A percentile compares a stretch with the other conserved stretches of the same genome.
phyloP scores from a whole-genome alignment of 2,888 invertebrate genomes.

The Cerastis rubricosa region DNA sequence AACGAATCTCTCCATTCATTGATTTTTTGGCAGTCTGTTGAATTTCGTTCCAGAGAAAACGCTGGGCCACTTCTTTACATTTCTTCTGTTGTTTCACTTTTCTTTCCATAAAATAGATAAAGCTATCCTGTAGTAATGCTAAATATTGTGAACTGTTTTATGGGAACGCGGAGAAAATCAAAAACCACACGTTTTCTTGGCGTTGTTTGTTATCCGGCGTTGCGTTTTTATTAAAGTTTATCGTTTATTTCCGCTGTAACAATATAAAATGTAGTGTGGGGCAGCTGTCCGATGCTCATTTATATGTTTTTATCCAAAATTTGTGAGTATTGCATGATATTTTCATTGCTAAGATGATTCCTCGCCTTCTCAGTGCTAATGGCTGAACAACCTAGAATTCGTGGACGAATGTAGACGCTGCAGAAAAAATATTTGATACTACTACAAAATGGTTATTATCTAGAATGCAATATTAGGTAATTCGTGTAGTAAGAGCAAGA shows the following conservation, averaged over 20 bases:
- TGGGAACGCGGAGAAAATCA: conserved; percentile 73
- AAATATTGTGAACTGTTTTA: conserved; percentile 1
- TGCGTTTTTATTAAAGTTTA: conserved; percentile 84
- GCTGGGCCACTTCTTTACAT: conserved; percentile 8
- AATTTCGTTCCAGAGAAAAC: conserved; percentile 45
- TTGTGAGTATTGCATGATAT: conserved; percentile 78
- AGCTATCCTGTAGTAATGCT: conserved; percentile 53
- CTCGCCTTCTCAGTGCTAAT: conserved; percentile 65
- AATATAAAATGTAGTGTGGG: conserved; percentile 85
- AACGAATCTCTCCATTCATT: conserved; percentile 51
- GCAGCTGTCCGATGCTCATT: conserved; percentile 75
- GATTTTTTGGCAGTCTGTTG: conserved; percentile 64
- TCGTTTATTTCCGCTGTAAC: conserved; percentile 81
- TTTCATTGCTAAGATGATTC: conserved; percentile 55
- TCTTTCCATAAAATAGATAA: conserved; percentile 20
- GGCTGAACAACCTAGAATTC: conserved; percentile 80
- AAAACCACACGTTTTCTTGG: conserved; percentile 89
- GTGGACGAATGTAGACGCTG: conserved; percentile 67
- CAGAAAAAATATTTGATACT: conserved; percentile 34
- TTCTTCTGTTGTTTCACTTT: conserved; percentile 38
- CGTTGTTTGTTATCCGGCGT: conserved; percentile 89
- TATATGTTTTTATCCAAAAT: conserved; percentile 78
- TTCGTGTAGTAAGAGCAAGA: conserved; percentile 14
- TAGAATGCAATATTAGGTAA: background rate
- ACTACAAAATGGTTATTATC: background rate